Base-by-base conservation (phyloP, 2,113 vertebrate genomes). In the Epinephelus fuscoguttatus region DNA sequence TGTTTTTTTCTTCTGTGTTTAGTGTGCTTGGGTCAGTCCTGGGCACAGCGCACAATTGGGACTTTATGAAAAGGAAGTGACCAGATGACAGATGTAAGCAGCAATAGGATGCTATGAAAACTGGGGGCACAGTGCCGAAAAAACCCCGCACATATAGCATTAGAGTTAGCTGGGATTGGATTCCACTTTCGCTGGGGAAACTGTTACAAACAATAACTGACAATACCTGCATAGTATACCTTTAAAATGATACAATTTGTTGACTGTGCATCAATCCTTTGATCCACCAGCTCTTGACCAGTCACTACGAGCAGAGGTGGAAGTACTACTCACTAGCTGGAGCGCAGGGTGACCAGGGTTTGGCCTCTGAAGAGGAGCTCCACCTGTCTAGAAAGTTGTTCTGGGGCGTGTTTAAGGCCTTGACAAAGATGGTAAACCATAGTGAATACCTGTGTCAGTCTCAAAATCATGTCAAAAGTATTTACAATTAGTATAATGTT, bases 281-380 rank as follows among this genome's bases (percentile, higher is more conserved):
- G 12, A 37, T 76, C 11, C 72, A 52, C 60, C 86, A 99, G 98
- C 94, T 99, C 81, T 89, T 99, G 94, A 97, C 95, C 76, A 97
- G 96, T 91, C 97, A 99, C 87, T 99, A 97, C 47, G 97, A 98
- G 91, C 95, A 97, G 90, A 97, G 95, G 92, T 98, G 97, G 96
- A 98, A 96, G 72, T 98, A 99, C 86, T 99, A 99, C 89, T 98
- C 96, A 66, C 90, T 95, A 49, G 90, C 92, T 18, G 95, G 95
- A 77, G 96, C 95, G 10, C 96, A 94, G 93, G 95, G 94, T 17
- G 96, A 93, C 80, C 96, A 96, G 2, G 94, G 94, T 47, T 92
- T 94, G 49, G 95, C 96, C 33, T 97, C 96, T 12, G 97, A 97
- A 85, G 98, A 98, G 89, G 97, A 99, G 63, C 97, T 98, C 64